Conservation (phyloP, 1,140 invertebrate species). For the Drosophila paulistorum region DNA sequence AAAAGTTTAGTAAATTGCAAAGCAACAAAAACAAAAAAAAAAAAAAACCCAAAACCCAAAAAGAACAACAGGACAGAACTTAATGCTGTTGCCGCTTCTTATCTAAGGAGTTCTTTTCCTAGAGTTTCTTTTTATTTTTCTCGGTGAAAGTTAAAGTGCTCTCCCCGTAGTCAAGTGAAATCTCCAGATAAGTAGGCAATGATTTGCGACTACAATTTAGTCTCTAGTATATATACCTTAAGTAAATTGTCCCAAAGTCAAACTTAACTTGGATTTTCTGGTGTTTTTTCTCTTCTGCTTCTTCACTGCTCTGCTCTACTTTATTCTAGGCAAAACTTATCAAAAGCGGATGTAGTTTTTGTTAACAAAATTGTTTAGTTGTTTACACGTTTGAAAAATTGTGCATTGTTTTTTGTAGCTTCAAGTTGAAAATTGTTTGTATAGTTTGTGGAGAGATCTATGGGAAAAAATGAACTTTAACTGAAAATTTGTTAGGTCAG, state of each 20-base stretch:
- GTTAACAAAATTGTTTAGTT: slow-evolving; percentile 13
- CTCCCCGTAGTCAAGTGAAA: slow-evolving; percentile 8
- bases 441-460: not conserved
- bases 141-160: not conserved
- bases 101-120: slow-evolving; percentile 8
- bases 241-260: slow-evolving; percentile 12
- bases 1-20: slow-evolving; percentile 39
- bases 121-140: not conserved
- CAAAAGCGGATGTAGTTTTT: slow-evolving; percentile 3
- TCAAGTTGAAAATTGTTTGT: slow-evolving; percentile 6
- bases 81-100: slow-evolving; percentile 4
- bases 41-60: not conserved
- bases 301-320: not conserved
- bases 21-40: slow-evolving; percentile 2
- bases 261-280: slow-evolving; percentile 7
- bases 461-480: not conserved
- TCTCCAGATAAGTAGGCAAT: slow-evolving; percentile 9
- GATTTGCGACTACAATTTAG: slow-evolving; percentile 8
- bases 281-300: not conserved
- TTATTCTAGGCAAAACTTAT: not conserved
- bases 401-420: not conserved
- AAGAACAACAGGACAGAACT: not conserved
- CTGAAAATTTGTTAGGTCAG: not conserved
- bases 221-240: slow-evolving; percentile 6
- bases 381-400: not conserved